These are phyloP conservation scores for Stomorhina lunata DNA, from an alignment of 2,888 invertebrate species.

Conservation along the genomic window DNA sequence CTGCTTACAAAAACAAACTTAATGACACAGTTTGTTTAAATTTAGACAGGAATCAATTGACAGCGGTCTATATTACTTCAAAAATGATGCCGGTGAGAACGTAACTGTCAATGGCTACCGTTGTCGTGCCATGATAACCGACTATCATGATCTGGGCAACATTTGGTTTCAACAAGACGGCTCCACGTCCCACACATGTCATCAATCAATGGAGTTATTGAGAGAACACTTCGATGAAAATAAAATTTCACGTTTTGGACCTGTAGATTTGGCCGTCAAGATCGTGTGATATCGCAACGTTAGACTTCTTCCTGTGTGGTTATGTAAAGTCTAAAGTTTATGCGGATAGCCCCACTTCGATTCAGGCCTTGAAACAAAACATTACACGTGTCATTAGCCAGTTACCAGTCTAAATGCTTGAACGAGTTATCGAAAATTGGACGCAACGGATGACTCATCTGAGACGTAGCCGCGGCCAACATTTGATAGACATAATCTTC, in stretches of 20 bases:
- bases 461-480: constrained; percentile 22
- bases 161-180: constrained; percentile 6
- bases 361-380: too few relatives aligned
- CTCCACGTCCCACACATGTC: background rate
- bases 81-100: background rate
- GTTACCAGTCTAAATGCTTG: constrained; percentile 27
- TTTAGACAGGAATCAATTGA: too few relatives aligned
- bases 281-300: background rate
- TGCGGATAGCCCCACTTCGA: background rate
- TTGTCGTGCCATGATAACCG: background rate
- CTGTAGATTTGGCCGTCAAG: background rate
- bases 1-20: too few relatives aligned
- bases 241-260: constrained; percentile 8
- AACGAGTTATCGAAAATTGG: constrained; percentile 11
- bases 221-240: constrained; percentile 1
- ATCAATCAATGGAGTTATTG: constrained; percentile 12
- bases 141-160: background rate
- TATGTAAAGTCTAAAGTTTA: constrained; percentile 15
- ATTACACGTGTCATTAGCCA: constrained; percentile 18
- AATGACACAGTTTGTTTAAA: too few relatives aligned
- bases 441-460: background rate
- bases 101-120: too few relatives aligned
- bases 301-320: background rate
- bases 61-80: background rate
- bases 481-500: constrained; percentile 23